These are phyloP conservation scores for Delia radicum DNA, from an alignment of 1,140 invertebrate species.

Conservation along the genomic window DNA sequence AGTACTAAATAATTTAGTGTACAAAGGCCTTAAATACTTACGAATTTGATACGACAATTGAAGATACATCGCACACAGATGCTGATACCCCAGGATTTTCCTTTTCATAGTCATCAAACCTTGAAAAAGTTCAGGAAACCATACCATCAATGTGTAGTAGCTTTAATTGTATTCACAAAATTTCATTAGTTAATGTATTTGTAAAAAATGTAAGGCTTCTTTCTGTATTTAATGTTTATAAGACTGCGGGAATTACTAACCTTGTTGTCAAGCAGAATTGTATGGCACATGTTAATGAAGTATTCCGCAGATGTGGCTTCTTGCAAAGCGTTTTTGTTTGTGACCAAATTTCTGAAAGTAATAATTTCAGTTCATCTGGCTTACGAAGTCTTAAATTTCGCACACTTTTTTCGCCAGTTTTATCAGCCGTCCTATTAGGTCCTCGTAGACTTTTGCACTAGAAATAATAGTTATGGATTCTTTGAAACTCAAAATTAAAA, in stretches of 20 bases:
- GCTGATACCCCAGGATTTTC: conserved; percentile 64
- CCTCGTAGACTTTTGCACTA: conserved; percentile 29
- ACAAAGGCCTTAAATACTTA: too few relatives aligned
- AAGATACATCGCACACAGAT: conserved; percentile 73
- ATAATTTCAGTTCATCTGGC: conserved; percentile 34
- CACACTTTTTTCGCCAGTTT: conserved; percentile 26
- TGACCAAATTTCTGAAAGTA: conserved; percentile 35
- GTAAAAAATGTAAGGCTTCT: too few relatives aligned
- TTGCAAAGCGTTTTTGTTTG: conserved; percentile 68
- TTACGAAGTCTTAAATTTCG: conserved; percentile 29
- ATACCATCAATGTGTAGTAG: conserved; percentile 81
- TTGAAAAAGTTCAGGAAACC: conserved; percentile 80
- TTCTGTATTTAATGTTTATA: too few relatives aligned
- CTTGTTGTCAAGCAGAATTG: conserved; percentile 73
- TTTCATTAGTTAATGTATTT: neutral
- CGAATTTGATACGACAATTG: conserved; percentile 61
- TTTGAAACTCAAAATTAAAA: neutral
- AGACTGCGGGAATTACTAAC: conserved; percentile 55
- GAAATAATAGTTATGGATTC: neutral
- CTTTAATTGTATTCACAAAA: conserved; percentile 53
- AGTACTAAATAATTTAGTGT: too few relatives aligned
- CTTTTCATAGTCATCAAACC: conserved; percentile 70
- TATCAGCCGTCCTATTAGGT: conserved; percentile 25
- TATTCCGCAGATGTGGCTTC: conserved; percentile 69
- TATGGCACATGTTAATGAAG: conserved; percentile 72